phyloP scores from a whole-genome alignment of 2,797 vertebrate species.

The Sebastes minor region DNA sequence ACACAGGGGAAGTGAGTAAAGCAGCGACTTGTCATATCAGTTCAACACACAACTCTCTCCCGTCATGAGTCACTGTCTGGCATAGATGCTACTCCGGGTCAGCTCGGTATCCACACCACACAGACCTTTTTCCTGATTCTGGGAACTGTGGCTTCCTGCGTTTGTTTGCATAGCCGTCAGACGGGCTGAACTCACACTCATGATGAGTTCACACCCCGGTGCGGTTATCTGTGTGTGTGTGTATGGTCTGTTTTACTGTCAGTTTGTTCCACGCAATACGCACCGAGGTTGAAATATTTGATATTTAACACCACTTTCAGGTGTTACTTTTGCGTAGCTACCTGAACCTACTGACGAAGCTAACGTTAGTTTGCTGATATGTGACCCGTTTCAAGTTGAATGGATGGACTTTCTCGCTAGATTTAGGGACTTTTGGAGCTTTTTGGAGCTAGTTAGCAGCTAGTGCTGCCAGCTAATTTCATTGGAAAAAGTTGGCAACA shows the following conservation, averaged over 20 bases:
- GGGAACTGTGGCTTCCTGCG: constrained; percentile 60
- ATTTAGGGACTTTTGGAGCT: too few relatives aligned
- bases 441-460: too few relatives aligned
- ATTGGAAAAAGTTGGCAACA: too few relatives aligned
- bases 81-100: constrained; percentile 11
- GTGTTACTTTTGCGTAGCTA: not conserved
- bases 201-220: constrained; percentile 60
- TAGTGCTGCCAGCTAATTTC: too few relatives aligned
- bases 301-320: constrained; percentile 28
- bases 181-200: constrained; percentile 45
- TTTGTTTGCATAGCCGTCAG: constrained; percentile 70
- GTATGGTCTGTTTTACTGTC: constrained; percentile 15
- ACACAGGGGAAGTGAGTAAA: constrained; percentile 47
- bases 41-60: constrained; percentile 34
- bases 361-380: not conserved
- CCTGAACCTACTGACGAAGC: not conserved
- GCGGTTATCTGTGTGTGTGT: constrained; percentile 32
- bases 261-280: constrained; percentile 18
- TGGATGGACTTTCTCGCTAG: too few relatives aligned
- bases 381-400: not conserved
- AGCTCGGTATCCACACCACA: not conserved
- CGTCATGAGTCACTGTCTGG: constrained; percentile 73
- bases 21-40: constrained; percentile 46
- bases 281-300: constrained; percentile 19
- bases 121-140: constrained; percentile 34